Base-by-base conservation (phyloP, 2,888 invertebrate species). In the Caenorhabditis sulstoni region DNA sequence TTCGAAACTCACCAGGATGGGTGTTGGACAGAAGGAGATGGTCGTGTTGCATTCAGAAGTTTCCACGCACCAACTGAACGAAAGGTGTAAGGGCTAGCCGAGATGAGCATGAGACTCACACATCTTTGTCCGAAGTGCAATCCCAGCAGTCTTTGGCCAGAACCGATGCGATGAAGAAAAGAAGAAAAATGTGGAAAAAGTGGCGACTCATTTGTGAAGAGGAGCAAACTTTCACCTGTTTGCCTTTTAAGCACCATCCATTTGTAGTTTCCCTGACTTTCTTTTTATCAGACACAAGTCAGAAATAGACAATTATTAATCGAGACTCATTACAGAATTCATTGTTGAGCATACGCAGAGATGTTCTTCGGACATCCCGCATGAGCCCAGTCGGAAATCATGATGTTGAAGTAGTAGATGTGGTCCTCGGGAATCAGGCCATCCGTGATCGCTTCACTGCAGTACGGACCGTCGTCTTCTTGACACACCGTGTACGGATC, bases 281-380 rank as follows among this genome's bases (percentile, higher is more conserved):
- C 29, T 29, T 29, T 29, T 29, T 29, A 29, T 29, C 29, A 7
- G 29, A 29, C 29, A 29, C 29, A 29, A 49, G 49, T 49, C 49
- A 49, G 20, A 49, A 49, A n/a, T 47, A 1, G 2, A 16, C 20
- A 3, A 49, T 49, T 22, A 49, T 14, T 9, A 49, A 47, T 8
- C 47, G 16, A 47, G n/a, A n/a, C n/a, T 29, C 7, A 29, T 29
- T 7, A 29, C 29, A 29, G 7, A n/a, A n/a, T n/a, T 29, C 29
- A 49, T 9, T 41, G 53, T 44, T 65, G 52, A 3, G 52, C 41
- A 53, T 65, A 65, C 7, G 22, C 53, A 22, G 29, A 41, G 1
- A 44, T 52, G 23, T 65, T 65, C 22, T 52, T 65, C 41, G 65
- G 65, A 49, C 65, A 65, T 5, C 65, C 65, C 23, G 39, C 65